A percentile compares a stretch with the other conserved stretches of the same genome.
Conservation (phyloP, 2,797 vertebrate species). For the Sparus aurata region DNA sequence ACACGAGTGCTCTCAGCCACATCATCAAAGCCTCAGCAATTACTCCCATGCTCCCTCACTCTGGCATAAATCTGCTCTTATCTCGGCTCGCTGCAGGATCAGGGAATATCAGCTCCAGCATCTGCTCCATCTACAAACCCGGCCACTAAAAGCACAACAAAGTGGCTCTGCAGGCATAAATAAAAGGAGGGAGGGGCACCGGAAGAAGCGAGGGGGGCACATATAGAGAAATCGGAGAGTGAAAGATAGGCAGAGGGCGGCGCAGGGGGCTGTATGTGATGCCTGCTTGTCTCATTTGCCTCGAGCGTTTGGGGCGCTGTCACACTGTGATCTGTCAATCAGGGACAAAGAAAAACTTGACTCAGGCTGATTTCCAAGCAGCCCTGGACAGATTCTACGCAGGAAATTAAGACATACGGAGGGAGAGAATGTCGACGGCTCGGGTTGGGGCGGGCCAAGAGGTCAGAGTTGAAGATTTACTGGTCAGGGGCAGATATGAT, state of each 20-base stretch:
- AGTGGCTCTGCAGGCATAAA: conserved; percentile 82
- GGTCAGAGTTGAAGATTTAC: conserved; percentile 69
- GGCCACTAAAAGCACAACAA: conserved; percentile 84
- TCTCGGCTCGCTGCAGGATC: conserved; percentile 81
- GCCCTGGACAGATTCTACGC: conserved; percentile 50
- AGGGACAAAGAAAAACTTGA: conserved; percentile 37
- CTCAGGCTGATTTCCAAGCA: conserved; percentile 36
- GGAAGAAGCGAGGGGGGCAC: conserved; percentile 47
- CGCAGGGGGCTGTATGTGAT: conserved; percentile 50
- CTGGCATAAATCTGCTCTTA: conserved; percentile 86
- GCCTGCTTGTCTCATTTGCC: conserved; percentile 65
- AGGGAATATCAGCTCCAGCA: conserved; percentile 81
- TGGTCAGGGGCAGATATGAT: conserved; percentile 61
- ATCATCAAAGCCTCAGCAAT: conserved; percentile 85
- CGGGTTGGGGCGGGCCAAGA: conserved; percentile 39
- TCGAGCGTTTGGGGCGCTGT: conserved; percentile 52
- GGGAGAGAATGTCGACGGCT: conserved; percentile 47
- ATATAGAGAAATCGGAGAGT: conserved; percentile 42
- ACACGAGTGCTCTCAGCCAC: conserved; percentile 75
- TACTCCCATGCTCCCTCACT: conserved; percentile 81
- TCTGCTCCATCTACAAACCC: conserved; percentile 83
- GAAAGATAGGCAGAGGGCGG: conserved; percentile 50
- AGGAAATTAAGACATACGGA: conserved; percentile 72
- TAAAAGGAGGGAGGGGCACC: conserved; percentile 73
- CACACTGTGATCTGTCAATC: conserved; percentile 65